Evolutionary conservation across 2,888 invertebrate genomes (phyloP).

Genomic region (Hypomecis punctinalis): DNA sequence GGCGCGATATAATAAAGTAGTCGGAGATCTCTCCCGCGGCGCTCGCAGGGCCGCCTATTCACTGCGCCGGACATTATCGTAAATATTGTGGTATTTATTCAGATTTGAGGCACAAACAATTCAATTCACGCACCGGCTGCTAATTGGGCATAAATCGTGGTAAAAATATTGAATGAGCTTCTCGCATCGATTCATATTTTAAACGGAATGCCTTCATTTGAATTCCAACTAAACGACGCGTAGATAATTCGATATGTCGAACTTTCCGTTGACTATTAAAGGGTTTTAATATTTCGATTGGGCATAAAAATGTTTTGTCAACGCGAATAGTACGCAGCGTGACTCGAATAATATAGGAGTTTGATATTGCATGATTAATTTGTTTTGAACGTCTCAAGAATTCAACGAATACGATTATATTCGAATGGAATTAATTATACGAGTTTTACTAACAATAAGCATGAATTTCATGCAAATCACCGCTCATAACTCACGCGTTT

Average conservation of each 20-base stretch:
- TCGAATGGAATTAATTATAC: constrained; percentile 58
- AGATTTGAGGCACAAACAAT: constrained; percentile 82
- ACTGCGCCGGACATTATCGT: constrained; percentile 79
- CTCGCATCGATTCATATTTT: constrained; percentile 80
- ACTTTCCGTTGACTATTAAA: constrained; percentile 64
- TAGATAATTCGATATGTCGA: constrained; percentile 69
- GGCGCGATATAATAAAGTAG: constrained; percentile 73
- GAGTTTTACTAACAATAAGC: constrained; percentile 53
- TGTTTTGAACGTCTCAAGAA: constrained; percentile 57
- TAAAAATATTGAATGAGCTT: constrained; percentile 81
- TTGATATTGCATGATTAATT: constrained; percentile 56
- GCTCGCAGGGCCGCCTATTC: constrained; percentile 70
- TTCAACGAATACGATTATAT: constrained; percentile 54
- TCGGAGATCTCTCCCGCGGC: constrained; percentile 68
- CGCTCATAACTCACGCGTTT: constrained; percentile 57
- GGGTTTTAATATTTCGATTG: constrained; percentile 58
- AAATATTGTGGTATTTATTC: constrained; percentile 84
- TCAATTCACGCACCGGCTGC: constrained; percentile 82
- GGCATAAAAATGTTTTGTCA: constrained; percentile 45
- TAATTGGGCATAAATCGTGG: constrained; percentile 83
- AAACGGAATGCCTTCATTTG: constrained; percentile 77
- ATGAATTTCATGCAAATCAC: constrained; percentile 61
- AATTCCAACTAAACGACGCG: constrained; percentile 72
- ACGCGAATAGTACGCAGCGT: constrained; percentile 48
- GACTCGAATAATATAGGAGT: constrained; percentile 47